Evolutionary conservation across 2,888 invertebrate species (phyloP), one percentile per base, ranked within the genome.

Genomic region (Anaspis maculata): DNA sequence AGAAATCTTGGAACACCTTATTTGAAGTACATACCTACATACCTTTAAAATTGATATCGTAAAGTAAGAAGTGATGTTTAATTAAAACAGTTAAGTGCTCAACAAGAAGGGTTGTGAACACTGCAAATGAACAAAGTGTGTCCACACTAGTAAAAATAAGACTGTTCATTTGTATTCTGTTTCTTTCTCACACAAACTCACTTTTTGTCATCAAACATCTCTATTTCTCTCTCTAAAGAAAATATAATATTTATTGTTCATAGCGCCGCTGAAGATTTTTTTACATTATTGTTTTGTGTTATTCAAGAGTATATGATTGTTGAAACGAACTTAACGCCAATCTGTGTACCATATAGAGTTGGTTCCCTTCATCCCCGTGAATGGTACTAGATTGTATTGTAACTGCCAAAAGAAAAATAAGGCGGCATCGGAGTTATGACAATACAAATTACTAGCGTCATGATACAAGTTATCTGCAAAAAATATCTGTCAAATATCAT

Each of bases 61-160:
- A 48, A 48, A 52, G 48, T 46, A 46, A 34, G 33, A 29, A 41
- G 46, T 42, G 39, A 36, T 28, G 28, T 40, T 39, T 32, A 16
- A 31, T 5, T 28, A 28, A 21, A 34, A 43, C 33, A 34, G 40
- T 33, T 38, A 35, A 54, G 54, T 56, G 57, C 57, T 59, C 56
- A 56, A 56, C 56, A 49, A 51, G 47, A 45, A 42, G 45, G 59
- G 59, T 59, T 59, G 59, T 59, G 59, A 59, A 59, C 59, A 55
- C 56, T 55, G 42, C 39, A 39, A 27, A 40, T 29, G 42, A 27
- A 38, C 31, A 31, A 40, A 45, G 43, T 43, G 41, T 43, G 26
- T 40, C 31, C 21, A 47, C 40, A 45, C 46, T 40, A 46, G 42
- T 49, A 46, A 41, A 33, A 43, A 48, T 29, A 56, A 57, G 55